phyloP scores from a whole-genome alignment of 2,113 vertebrate species.

The Hystrix cristata region DNA sequence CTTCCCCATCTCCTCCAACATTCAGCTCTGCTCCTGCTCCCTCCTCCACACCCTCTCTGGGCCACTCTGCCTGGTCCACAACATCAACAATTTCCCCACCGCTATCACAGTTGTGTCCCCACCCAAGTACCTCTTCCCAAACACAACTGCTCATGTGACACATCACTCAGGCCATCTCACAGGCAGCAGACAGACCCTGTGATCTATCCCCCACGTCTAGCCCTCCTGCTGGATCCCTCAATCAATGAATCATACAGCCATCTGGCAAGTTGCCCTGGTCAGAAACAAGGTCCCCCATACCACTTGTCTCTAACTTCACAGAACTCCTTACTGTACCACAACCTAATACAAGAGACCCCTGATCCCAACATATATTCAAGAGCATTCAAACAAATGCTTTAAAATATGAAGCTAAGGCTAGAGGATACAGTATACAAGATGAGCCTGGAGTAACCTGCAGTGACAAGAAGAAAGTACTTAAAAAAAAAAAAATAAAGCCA shows the following conservation, averaged over 20 bases:
- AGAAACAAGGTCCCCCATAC: constrained; percentile 1
- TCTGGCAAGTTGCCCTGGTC: neutral
- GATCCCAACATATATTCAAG: neutral
- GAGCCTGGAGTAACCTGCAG: neutral
- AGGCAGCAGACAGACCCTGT: neutral
- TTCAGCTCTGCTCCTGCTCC: neutral
- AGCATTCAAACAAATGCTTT: neutral
- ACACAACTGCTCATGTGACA: neutral
- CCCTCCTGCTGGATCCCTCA: neutral
- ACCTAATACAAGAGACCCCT: neutral
- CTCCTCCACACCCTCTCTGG: neutral
- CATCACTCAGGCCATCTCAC: neutral
- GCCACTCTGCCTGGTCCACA: neutral
- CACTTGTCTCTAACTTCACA: constrained; percentile 18
- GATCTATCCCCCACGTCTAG: neutral
- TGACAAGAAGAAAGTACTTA: constrained; percentile 14
- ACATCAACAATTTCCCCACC: neutral
- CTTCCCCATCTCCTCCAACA: neutral
- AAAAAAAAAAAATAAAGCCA: neutral
- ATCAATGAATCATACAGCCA: neutral
- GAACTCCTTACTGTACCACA: neutral
- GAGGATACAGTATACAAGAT: neutral
- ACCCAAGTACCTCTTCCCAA: neutral
- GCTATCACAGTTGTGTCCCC: neutral
- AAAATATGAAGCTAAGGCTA: neutral